Evolutionary conservation across 2,113 vertebrate genomes (phyloP), one percentile per base, ranked within the genome.

Genomic region (Madoqua kirkii): DNA sequence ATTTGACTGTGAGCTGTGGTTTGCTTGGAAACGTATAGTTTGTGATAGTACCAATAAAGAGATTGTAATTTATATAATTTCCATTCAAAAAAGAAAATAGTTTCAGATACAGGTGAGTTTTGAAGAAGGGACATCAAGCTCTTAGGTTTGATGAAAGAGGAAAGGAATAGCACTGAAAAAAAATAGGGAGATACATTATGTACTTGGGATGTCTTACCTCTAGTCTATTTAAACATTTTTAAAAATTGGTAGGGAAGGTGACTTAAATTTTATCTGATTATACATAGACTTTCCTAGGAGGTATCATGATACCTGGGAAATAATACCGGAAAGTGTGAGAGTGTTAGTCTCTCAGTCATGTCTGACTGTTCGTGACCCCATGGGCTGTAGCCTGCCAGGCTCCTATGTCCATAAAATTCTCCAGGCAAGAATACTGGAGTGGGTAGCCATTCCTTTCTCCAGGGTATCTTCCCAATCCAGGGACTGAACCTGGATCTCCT

Each of bases 1-100:
- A 98, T 98, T 98, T 98, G 96, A 95, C 94, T 98, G 96, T 97
- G 97, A 98, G 98, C 94, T 97, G 92, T 78, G 93, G 93, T 97
- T 98, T 93, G 85, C 95, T 92, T 97, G 87, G 55, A 97, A 97
- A 98, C 57, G 81, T 55, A 94, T 57, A 81, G 96, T 89, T 95
- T 71, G 13, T 89, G 74, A 60, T 71, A 76, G 25, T 91, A 93
- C 64, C 74, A 97, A 52, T 76, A 76, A 89, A 88, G 36, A 78
- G 6, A 54, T 67, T 88, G 7, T 59, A 55, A 93, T 84, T 89
- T 96, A 90, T 97, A 40, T 79, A 67, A 83, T 90, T 97, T 96
- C 27, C 96, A 16, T 93, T 93, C 43, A 90, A 83, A 89, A 86
- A 93, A 79, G 25, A 86, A 54, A 62, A 71, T 87, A 87, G 85